Conservation (phyloP, 2,797 vertebrate genomes). For the Podargus strigoides region DNA sequence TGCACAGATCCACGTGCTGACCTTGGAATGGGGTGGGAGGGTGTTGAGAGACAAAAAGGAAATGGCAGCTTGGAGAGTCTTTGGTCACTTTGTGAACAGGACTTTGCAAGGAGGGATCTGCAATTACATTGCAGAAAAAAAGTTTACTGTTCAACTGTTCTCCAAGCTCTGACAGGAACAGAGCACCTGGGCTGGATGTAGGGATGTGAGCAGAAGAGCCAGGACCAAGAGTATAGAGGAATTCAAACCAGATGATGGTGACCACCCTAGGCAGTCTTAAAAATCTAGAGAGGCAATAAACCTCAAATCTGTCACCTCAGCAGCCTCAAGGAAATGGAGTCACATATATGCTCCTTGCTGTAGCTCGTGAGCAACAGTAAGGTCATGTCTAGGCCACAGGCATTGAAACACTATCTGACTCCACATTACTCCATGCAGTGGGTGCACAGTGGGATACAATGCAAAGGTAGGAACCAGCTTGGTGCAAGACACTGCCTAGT, state of each 20-base stretch:
- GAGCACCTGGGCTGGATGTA: not conserved
- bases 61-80: not conserved
- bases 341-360: not conserved
- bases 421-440: fast-evolving
- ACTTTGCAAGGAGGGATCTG: not conserved
- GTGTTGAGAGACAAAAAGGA: not conserved
- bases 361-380: not conserved
- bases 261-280: not conserved
- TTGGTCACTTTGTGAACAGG: not conserved
- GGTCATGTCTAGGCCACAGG: not conserved
- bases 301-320: not conserved
- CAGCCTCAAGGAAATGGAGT: not conserved
- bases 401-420: not conserved
- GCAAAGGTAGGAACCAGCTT: not conserved
- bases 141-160: not conserved
- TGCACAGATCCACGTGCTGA: not conserved
- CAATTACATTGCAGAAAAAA: not conserved
- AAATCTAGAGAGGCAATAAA: not conserved
- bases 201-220: not conserved
- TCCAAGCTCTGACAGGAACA: not conserved
- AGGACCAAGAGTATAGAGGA: not conserved
- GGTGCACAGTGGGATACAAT: not conserved
- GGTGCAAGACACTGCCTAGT: not conserved
- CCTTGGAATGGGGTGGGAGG: not conserved
- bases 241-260: not conserved